These are phyloP conservation scores for Gymnoscopelus braueri DNA, from an alignment of 2,797 vertebrate species.

Conservation along the genomic window DNA sequence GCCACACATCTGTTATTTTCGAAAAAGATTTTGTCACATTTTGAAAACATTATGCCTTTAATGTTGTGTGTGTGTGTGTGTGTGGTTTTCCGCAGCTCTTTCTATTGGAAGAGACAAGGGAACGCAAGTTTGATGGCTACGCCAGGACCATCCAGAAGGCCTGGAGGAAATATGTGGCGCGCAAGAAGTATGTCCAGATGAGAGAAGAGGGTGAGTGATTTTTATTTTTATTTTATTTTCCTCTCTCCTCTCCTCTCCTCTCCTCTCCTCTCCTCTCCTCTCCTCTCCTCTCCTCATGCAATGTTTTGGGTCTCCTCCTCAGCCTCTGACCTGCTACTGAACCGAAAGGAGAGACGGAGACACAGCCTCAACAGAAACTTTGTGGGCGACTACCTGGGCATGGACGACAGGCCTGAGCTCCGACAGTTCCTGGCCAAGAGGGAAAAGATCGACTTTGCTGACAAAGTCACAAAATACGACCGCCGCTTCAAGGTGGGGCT, in stretches of 20 bases:
- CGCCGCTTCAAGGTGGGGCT: slow-evolving; percentile 91
- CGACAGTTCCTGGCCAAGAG: slow-evolving; percentile 95
- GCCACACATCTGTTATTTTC: too few species aligned
- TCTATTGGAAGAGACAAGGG: slow-evolving; percentile 95
- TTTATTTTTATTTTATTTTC: slow-evolving; percentile 4
- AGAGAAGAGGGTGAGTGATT: slow-evolving; percentile 91
- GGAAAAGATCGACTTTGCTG: slow-evolving; percentile 97
- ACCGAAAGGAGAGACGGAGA: slow-evolving; percentile 93
- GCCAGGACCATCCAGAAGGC: slow-evolving; percentile 95
- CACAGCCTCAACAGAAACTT: slow-evolving; percentile 99
- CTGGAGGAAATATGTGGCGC: slow-evolving; percentile 92
- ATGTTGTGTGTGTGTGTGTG: slow-evolving; percentile 11
- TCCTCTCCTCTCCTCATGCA: neutral
- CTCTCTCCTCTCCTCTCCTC: too few species aligned
- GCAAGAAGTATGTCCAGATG: slow-evolving; percentile 98
- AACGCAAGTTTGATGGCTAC: slow-evolving; percentile 95
- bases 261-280: neutral
- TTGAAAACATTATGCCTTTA: too few species aligned
- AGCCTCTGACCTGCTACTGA: slow-evolving; percentile 96
- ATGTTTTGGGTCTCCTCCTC: slow-evolving; percentile 18
- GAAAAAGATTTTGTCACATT: too few species aligned
- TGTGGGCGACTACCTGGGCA: slow-evolving; percentile 96
- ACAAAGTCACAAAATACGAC: slow-evolving; percentile 95
- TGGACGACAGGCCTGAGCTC: slow-evolving; percentile 94
- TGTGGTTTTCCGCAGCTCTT: slow-evolving; percentile 85